Conservation (phyloP, 2,113 vertebrate genomes). For the Nasalis larvatus region DNA sequence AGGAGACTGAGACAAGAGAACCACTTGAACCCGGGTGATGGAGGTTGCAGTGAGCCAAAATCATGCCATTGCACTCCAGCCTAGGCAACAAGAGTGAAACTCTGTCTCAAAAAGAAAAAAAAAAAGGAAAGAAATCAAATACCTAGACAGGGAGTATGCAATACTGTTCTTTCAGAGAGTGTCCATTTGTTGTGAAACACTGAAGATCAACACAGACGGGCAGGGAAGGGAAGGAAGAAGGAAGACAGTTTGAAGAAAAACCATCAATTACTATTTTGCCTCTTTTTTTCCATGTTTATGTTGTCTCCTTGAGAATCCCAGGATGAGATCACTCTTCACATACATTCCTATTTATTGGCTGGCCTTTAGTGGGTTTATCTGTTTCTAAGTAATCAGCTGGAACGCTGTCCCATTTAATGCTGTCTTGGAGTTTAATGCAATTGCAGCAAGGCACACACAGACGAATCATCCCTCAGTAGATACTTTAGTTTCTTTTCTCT, state of each 20-base stretch:
- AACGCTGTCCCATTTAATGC: neutral
- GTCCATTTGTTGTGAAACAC: neutral
- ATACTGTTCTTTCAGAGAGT: neutral
- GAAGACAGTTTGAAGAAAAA: conserved; percentile 38
- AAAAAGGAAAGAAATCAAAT: too few relatives aligned
- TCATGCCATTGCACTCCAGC: too few relatives aligned
- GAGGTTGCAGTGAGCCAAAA: too few relatives aligned
- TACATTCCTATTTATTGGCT: conserved; percentile 53
- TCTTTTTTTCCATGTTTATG: conserved; percentile 21
- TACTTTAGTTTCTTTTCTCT: neutral
- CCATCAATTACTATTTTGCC: neutral
- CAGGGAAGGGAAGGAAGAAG: neutral
- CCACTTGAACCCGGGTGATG: too few relatives aligned
- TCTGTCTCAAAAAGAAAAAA: too few relatives aligned
- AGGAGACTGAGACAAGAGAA: too few relatives aligned
- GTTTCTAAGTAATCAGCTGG: conserved; percentile 65
- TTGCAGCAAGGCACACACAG: neutral
- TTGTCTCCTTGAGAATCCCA: conserved; percentile 50
- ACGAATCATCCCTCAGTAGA: neutral
- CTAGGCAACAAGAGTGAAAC: too few relatives aligned
- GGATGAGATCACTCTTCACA: conserved; percentile 59
- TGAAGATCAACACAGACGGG: neutral
- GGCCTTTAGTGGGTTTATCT: conserved; percentile 57
- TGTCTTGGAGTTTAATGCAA: neutral
- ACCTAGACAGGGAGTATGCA: neutral